Evolutionary conservation across 2,797 vertebrate genomes (phyloP), one percentile per base, ranked within the genome.

Genomic region (Leuciscus waleckii): DNA sequence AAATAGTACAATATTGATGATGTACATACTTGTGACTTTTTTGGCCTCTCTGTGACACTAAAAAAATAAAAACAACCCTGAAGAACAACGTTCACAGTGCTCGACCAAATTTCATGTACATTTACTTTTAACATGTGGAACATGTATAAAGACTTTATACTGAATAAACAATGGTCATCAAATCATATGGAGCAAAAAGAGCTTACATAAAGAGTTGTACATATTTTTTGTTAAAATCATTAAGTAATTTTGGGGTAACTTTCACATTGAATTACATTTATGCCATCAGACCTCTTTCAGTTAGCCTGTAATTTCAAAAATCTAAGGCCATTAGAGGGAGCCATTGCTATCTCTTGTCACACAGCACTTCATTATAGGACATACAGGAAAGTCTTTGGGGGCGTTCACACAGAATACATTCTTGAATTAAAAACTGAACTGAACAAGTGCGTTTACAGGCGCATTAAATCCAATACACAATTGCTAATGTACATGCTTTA

Each of bases 71-170:
- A 67, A 91, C 89, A 83, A 81, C n/a, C 95, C 94, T 93, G 94
- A 95, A 95, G 92, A 95, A 96, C 94, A 95, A 92, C 93, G 93
- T 94, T 96, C 96, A 97, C 96, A 97, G 96, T 96, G 96, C 95
- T 97, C 96, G 96, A 96, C 95, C 97, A 97, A 96, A 96, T 97
- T 97, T 97, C 97, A 97, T 97, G 96, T 97, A 97, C 96, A 96
- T 98, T 98, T 98, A 98, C 89, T 98, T 98, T 94, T 95, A 96
- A 97, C 96, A 96, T 97, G 96, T 97, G 96, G 95, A 97, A 98
- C 97, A 98, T 97, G 96, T 89, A 94, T 96, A 97, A 98, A 98
- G 96, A 96, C 96, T 96, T 97, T 95, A 97, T 96, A 96, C 94
- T 96, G 96, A 97, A 97, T 96, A 97, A 97, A 97, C 97, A 94